Base-by-base conservation (phyloP, 2,113 vertebrate species). In the Ceuthmochares aereus region DNA sequence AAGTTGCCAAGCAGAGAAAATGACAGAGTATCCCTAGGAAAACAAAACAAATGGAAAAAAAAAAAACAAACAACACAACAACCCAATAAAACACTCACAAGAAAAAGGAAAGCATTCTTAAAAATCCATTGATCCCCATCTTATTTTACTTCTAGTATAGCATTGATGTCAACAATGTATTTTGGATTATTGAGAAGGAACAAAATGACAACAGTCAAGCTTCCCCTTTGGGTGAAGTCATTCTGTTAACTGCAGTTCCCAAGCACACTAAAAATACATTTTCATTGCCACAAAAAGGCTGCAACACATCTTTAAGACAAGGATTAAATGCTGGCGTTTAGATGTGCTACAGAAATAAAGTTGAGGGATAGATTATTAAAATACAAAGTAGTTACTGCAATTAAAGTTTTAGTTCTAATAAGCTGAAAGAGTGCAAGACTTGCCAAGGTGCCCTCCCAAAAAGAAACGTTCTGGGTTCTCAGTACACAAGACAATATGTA, bases 161-260 rank as follows among this genome's bases (percentile, higher is more conserved):
- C 76, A 77, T 32, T 62, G 74, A 86, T 90, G 58, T n/a, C 92
- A 75, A 69, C 1, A 1, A 91, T 55, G 13, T 47, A 96, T 84
- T 97, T 90, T 7, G 8, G 47, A 81, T 88, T 86, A 76, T 27
- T 73, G 72, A 94, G 85, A 67, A 86, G 73, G 75, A 92, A 90
- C 18, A 92, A 95, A 93, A 72, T 47, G 5, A 77, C 73, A 96
- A 69, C 26, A 93, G 69, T 14, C 77, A 86, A 89, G 49, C 32
- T 81, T 87, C 19, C 82, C 73, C 73, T 89, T 62, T 0, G 2
- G 62, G 47, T 90, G 75, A 92, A 92, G 62, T 84, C 26, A 60
- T 86, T 93, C 67, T 51, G 21, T 74, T 66, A 59, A 79, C 64
- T 9, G 12, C 84, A 91, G 22, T 52, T 87, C 76, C 78, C 59